phyloP scores from a whole-genome alignment of 2,113 vertebrate genomes.

The Archocentrus centrarchus region DNA sequence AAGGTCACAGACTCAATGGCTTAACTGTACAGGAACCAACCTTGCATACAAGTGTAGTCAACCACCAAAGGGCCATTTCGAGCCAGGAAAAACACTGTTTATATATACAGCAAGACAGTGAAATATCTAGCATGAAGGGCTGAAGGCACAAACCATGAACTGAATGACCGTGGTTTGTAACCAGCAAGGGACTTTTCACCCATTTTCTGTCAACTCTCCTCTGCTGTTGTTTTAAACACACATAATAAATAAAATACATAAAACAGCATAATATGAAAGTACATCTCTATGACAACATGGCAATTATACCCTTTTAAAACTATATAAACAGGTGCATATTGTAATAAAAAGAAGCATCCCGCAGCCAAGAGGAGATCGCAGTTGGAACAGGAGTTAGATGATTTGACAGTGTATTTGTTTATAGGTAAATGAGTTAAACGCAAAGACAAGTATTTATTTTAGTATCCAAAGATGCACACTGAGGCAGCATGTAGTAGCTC shows the following conservation, averaged over 20 bases:
- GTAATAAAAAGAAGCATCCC: not conserved
- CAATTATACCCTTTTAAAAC: too few species aligned
- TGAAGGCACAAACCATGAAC: too few species aligned
- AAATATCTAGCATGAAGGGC: not conserved
- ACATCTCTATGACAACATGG: not conserved
- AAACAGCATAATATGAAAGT: not conserved
- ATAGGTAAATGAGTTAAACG: not conserved
- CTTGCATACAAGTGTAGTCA: not conserved
- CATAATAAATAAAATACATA: not conserved
- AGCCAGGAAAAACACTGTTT: not conserved
- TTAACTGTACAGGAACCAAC: not conserved
- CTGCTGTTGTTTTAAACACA: not conserved
- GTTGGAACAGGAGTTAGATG: not conserved
- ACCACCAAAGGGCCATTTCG: not conserved
- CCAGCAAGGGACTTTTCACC: not conserved
- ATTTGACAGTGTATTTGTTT: not conserved
- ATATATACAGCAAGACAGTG: not conserved
- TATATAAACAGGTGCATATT: too few species aligned
- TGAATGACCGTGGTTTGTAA: not conserved
- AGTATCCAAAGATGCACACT: not conserved
- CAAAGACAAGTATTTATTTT: not conserved
- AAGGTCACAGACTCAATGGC: not conserved
- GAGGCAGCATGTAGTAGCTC: not conserved
- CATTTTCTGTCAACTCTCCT: not conserved
- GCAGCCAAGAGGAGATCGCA: not conserved